Percentiles rank a stretch among this genome's conserved stretches.
Evolutionary conservation across 1,140 invertebrate species (phyloP).

Genomic region (fruit fly (Drosophila melanogaster)): DNA sequence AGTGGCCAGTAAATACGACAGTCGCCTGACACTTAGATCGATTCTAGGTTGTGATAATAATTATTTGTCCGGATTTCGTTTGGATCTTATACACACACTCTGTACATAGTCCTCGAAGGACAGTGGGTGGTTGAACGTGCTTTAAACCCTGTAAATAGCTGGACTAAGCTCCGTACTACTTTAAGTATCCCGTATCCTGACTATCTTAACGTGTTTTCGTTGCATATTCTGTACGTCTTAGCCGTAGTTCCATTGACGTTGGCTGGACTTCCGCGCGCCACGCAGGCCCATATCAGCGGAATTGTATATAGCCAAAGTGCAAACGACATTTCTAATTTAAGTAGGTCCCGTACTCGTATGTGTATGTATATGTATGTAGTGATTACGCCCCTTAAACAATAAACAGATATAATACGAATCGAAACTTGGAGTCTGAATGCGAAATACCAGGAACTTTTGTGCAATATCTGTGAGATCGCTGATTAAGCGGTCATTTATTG

Average conservation of each 20-base stretch:
- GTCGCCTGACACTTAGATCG: conserved; percentile 32
- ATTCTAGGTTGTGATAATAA: conserved; percentile 64
- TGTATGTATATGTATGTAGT: conserved; percentile 37
- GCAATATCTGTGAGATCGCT: conserved; percentile 1
- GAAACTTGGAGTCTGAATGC: conserved; percentile 8
- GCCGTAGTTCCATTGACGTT: conserved; percentile 33
- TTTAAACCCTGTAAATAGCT: conserved; percentile 62
- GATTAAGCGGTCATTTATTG: neutral
- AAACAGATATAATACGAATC: conserved; percentile 39
- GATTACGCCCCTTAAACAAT: conserved; percentile 41
- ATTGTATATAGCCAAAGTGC: conserved; percentile 57
- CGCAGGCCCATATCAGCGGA: conserved; percentile 31
- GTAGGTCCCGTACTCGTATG: conserved; percentile 36
- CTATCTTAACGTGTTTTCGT: conserved; percentile 22
- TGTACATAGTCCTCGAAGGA: conserved; percentile 15
- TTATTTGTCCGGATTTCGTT: conserved; percentile 32
- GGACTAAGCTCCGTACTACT: conserved; percentile 6
- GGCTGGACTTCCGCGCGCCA: conserved; percentile 6
- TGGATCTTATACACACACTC: conserved; percentile 17
- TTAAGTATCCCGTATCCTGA: conserved; percentile 20
- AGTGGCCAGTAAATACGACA: conserved; percentile 27
- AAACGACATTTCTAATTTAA: conserved; percentile 48
- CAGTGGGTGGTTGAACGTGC: conserved; percentile 35
- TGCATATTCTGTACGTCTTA: conserved; percentile 20
- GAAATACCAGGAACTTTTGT: conserved; percentile 24